Base-by-base conservation (phyloP, 2,888 invertebrate genomes). In the Clanis bilineata region DNA sequence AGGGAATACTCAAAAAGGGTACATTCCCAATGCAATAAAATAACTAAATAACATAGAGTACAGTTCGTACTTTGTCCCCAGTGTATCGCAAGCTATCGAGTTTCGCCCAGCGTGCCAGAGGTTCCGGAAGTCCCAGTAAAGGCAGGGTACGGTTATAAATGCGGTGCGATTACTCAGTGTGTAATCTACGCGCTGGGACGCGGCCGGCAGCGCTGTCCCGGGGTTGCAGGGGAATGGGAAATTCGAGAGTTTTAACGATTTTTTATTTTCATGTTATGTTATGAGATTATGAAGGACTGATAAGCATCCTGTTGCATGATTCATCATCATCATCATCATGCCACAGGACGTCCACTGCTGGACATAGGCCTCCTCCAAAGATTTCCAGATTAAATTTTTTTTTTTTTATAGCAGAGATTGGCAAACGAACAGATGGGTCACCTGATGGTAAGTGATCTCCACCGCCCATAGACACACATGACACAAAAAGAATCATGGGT, bases 181-280 rank as follows among this genome's bases (percentile, higher is more conserved):
- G 32, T 51, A 51, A 51, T 51, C 51, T 51, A 51, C 51, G 51
- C 51, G 51, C 28, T 28, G 51, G 51, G 51, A 51, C 51, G 32
- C 3, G 51, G 28, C 32, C 32, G 41, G 51, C 32, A 32, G 32
- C 32, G 18, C 32, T 47, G 25, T 32, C n/a, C 23, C 22, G 5
- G 23, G 23, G 23, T 51, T 51, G 32, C 51, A 10, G 10, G 32
- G 10, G 51, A 51, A 28, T 3, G 7, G 10, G 9, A 51, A 51
- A 32, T 51, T 32, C 32, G 32, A 10, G 18, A 18, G 5, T 51
- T n/a, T 32, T 3, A 47, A 25, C 6, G 51, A 51, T 28, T 15
- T 25, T 25, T 4, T 25, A n/a, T n/a, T 7, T n/a, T n/a, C 4
- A 18, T 5, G 3, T 25, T 22, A 45, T n/a, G n/a, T 12, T n/a